phyloP scores from a whole-genome alignment of 2,888 invertebrate genomes.

The Pterobdella sp. region DNA sequence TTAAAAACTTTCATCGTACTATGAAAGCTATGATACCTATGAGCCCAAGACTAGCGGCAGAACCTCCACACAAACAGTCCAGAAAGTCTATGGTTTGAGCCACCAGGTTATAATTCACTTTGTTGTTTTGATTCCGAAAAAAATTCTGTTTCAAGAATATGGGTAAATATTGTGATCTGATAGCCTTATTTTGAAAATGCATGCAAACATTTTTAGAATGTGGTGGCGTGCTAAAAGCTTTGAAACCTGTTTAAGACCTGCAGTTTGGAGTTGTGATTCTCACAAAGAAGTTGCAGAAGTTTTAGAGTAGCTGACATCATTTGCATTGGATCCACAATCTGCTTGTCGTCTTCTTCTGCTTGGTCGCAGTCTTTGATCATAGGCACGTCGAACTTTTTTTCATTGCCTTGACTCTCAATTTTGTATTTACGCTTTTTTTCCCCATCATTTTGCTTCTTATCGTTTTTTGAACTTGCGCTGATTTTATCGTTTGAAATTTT shows the following conservation, averaged over 20 bases:
- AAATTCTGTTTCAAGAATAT: slow-evolving; percentile 19
- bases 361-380: not conserved
- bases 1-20: not conserved
- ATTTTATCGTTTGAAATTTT: too few relatives aligned
- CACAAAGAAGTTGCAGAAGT: slow-evolving; percentile 21
- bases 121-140: slow-evolving; percentile 24
- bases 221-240: too few relatives aligned
- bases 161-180: too few relatives aligned
- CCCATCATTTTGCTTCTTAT: too few relatives aligned
- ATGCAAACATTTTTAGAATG: too few relatives aligned
- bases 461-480: too few relatives aligned
- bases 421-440: too few relatives aligned
- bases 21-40: not conserved
- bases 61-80: slow-evolving; percentile 24
- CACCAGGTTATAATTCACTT: slow-evolving; percentile 25
- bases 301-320: slow-evolving; percentile 18
- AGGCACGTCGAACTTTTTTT: not conserved
- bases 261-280: slow-evolving; percentile 28
- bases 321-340: slow-evolving; percentile 19
- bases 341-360: not conserved
- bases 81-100: slow-evolving; percentile 22
- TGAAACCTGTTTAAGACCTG: too few relatives aligned
- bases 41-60: slow-evolving; percentile 25
- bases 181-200: too few relatives aligned
- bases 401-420: too few relatives aligned